Evolutionary conservation across 1,140 invertebrate species (phyloP).

Genomic region (Hycleus cichorii): DNA sequence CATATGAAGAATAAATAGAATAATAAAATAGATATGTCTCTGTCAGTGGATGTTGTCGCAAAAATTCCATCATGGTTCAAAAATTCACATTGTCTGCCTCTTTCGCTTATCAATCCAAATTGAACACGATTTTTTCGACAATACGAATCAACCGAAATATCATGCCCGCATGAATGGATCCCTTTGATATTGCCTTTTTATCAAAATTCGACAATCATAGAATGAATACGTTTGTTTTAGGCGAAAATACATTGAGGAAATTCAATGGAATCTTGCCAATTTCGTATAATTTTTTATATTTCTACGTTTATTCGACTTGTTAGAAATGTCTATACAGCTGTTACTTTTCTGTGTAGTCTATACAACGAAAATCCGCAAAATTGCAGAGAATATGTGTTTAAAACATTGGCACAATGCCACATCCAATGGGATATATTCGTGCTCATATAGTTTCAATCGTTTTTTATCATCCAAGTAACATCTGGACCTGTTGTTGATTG

Average conservation of each 20-base stretch:
- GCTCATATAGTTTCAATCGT: constrained; percentile 1
- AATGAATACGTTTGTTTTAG: no score
- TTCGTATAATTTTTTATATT: no score
- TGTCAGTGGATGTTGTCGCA: constrained; percentile 11
- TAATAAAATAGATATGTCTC: constrained; percentile 27
- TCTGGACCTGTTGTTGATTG: constrained; percentile 20
- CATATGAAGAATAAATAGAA: constrained; percentile 25
- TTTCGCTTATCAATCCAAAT: no score
- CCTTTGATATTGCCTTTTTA: no score
- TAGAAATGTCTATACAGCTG: constrained; percentile 1
- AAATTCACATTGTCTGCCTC: no score
- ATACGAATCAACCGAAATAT: no score
- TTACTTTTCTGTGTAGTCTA: constrained; percentile 9
- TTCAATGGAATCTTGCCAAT: no score
- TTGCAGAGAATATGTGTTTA: constrained; percentile 11
- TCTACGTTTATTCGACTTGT: neutral
- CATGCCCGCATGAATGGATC: no score
- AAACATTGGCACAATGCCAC: constrained; percentile 13
- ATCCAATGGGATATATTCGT: constrained; percentile 3
- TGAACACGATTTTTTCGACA: no score
- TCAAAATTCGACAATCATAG: no score
- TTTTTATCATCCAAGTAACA: constrained; percentile 14
- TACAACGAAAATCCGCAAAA: constrained; percentile 13
- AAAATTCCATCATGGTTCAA: neutral
- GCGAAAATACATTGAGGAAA: no score